A percentile compares a stretch with the other conserved stretches of the same genome.
Evolutionary conservation across 2,797 vertebrate species (phyloP).

Genomic region (Paratrypauchen microcephalus): DNA sequence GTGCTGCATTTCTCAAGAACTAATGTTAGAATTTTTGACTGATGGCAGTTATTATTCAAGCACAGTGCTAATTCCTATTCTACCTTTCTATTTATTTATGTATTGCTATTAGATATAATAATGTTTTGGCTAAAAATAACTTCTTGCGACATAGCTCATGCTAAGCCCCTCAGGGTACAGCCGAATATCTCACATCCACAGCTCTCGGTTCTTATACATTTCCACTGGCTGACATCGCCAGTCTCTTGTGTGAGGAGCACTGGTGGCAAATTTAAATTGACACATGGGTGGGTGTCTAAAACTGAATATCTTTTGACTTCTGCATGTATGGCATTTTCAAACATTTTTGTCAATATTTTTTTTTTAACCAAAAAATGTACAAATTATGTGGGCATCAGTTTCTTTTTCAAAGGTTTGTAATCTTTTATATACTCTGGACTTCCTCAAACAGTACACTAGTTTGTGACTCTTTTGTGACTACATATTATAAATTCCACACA

Average conservation of each 20-base stretch:
- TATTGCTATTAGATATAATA: not conserved
- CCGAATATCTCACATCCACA: constrained; percentile 15
- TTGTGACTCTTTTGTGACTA: not conserved
- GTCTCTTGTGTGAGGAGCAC: constrained; percentile 7
- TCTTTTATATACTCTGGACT: not conserved
- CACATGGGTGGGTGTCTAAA: not conserved
- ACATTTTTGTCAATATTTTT: not conserved
- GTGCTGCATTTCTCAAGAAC: not conserved
- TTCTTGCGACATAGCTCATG: not conserved
- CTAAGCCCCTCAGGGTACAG: constrained; percentile 20
- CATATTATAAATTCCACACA: not conserved
- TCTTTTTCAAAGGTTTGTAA: not conserved
- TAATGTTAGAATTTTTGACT: too few relatives aligned
- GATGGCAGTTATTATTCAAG: too few relatives aligned
- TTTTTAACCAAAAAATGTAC: not conserved
- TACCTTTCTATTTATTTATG: not conserved
- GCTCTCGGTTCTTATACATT: constrained; percentile 12
- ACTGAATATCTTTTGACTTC: constrained; percentile 7
- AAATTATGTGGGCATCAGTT: not conserved
- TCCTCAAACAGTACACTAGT: constrained; percentile 1
- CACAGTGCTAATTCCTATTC: too few relatives aligned
- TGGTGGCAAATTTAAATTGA: constrained; percentile 18
- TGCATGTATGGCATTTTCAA: not conserved
- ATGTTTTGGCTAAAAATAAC: constrained; percentile 27
- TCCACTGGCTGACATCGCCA: constrained; percentile 37